Conservation (phyloP, 2,113 vertebrate species). For the Cephalopholis sonnerati region DNA sequence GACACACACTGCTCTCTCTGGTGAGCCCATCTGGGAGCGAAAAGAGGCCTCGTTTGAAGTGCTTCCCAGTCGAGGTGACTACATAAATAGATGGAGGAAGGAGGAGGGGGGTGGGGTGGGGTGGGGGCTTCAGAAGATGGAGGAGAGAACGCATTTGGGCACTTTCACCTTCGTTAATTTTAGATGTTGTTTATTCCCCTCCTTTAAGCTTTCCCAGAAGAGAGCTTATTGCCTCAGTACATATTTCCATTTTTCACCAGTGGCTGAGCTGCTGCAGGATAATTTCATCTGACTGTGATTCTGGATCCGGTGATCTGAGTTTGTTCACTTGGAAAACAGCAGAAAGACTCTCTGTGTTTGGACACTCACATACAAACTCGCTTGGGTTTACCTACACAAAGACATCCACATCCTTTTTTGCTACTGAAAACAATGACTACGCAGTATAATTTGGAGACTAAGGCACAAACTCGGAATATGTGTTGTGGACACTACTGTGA, state of each 20-base stretch:
- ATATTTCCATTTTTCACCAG: constrained; percentile 54
- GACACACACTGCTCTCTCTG: constrained; percentile 44
- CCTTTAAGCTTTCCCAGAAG: constrained; percentile 61
- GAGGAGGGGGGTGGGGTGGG: constrained; percentile 5
- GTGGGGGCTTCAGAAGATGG: constrained; percentile 54
- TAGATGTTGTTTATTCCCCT: constrained; percentile 68
- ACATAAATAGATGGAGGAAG: constrained; percentile 65
- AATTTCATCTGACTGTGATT: constrained; percentile 53
- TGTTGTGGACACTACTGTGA: not conserved
- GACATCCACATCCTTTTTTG: not conserved
- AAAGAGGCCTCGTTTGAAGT: constrained; percentile 72
- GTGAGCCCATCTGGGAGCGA: constrained; percentile 71
- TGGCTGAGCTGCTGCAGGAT: constrained; percentile 34
- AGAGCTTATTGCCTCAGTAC: constrained; percentile 56
- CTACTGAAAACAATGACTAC: not conserved
- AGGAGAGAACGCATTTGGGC: constrained; percentile 47
- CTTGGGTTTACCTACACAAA: not conserved
- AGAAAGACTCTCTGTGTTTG: constrained; percentile 15
- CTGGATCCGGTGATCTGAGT: constrained; percentile 35
- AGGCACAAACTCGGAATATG: not conserved
- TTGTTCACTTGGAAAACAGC: constrained; percentile 50
- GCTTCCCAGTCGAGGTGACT: constrained; percentile 68
- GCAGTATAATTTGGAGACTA: not conserved
- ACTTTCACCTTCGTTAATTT: constrained; percentile 74
- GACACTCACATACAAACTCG: not conserved